Evolutionary conservation across 2,888 invertebrate genomes (phyloP).

Genomic region (Fissipunctia ypsillon): DNA sequence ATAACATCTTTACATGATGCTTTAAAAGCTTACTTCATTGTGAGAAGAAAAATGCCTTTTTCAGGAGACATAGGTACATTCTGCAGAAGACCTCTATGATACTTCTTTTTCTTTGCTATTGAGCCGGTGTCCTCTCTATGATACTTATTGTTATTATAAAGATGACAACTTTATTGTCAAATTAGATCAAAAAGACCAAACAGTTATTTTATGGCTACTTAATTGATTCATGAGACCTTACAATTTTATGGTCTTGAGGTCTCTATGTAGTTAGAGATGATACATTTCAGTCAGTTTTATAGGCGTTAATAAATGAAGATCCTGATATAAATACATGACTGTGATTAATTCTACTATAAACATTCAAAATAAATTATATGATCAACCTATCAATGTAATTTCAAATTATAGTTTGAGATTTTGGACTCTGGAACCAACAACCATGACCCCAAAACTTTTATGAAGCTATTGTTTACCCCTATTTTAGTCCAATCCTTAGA

Average conservation of each 20-base stretch:
- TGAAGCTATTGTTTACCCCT: background rate
- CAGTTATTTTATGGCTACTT: background rate
- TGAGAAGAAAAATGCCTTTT: background rate
- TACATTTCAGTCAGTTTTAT: constrained; percentile 14
- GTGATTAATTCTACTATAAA: background rate
- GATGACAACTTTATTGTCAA: background rate
- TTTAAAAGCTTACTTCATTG: constrained; percentile 15
- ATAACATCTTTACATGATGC: constrained; percentile 24
- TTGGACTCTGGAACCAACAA: background rate
- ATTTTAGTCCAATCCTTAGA: background rate
- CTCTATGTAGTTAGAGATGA: background rate
- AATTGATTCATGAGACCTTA: background rate
- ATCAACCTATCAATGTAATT: background rate
- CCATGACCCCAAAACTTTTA: background rate
- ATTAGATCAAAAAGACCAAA: background rate
- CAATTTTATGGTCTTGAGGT: background rate
- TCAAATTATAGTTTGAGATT: background rate
- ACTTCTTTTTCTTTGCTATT: no score
- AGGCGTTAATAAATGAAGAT: background rate
- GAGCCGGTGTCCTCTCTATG: no score
- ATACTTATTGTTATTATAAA: background rate
- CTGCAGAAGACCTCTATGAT: background rate
- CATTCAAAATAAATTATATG: background rate
- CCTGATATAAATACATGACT: background rate
- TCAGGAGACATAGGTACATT: no score